Percentiles rank a stretch among this genome's conserved stretches.
phyloP scores from a whole-genome alignment of 1,140 invertebrate genomes.

The Manduca sexta region DNA sequence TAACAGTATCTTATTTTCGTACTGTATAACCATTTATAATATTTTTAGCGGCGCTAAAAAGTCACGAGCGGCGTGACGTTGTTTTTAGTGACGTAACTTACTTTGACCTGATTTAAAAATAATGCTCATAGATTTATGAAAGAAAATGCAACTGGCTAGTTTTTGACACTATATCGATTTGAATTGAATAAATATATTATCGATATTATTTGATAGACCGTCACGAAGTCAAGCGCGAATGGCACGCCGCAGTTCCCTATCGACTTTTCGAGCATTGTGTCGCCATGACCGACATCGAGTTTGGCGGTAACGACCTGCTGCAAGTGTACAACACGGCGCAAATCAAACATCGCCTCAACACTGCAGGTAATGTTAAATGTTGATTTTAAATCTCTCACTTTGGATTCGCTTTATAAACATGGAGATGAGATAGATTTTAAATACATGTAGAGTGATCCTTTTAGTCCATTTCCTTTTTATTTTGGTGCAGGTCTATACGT shows the following conservation, averaged over 20 bases:
- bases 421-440: too few species aligned
- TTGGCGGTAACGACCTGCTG: slow-evolving; percentile 94
- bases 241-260: slow-evolving; percentile 84
- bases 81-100: too few species aligned
- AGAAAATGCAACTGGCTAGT: too few species aligned
- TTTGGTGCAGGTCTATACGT: slow-evolving; percentile 83
- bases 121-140: too few species aligned
- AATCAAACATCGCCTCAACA: slow-evolving; percentile 93
- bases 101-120: too few species aligned
- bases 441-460: too few species aligned
- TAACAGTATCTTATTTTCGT: too few species aligned
- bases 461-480: neutral
- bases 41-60: too few species aligned
- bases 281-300: slow-evolving; percentile 93
- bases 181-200: too few species aligned
- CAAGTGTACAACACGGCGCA: slow-evolving; percentile 97
- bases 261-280: slow-evolving; percentile 98
- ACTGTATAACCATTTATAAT: too few species aligned
- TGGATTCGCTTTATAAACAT: neutral
- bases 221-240: slow-evolving; percentile 48
- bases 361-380: slow-evolving; percentile 71
- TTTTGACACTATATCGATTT: too few species aligned
- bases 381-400: neutral
- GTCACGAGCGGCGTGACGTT: too few species aligned
- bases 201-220: slow-evolving; percentile 36